A percentile compares a stretch with the other conserved stretches of the same genome.
These are phyloP conservation scores for Sterna hirundo DNA, from an alignment of 2,113 vertebrate species.

Conservation along the genomic window DNA sequence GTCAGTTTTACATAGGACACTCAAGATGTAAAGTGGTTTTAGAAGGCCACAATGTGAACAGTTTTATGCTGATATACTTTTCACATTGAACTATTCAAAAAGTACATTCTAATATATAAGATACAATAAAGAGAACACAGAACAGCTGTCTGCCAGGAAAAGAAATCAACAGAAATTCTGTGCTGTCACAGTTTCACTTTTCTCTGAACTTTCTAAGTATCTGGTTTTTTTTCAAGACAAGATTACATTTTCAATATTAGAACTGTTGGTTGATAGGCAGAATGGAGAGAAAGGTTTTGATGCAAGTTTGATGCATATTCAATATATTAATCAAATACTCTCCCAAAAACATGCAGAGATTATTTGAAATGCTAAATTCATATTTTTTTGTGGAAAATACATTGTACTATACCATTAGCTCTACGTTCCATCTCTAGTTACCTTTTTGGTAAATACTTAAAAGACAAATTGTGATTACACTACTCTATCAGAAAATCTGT, in stretches of 20 bases:
- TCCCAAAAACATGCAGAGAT: not conserved
- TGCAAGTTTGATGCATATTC: not conserved
- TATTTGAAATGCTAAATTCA: not conserved
- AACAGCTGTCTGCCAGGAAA: not conserved
- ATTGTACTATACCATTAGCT: not conserved
- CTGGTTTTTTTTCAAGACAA: constrained; percentile 10
- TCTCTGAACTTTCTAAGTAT: constrained; percentile 6
- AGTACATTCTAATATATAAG: constrained; percentile 42
- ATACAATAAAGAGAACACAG: constrained; percentile 31
- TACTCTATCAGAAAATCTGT: not conserved
- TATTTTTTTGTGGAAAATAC: not conserved
- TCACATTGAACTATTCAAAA: constrained; percentile 46
- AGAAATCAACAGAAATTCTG: not conserved
- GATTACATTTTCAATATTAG: not conserved
- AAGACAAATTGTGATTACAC: not conserved
- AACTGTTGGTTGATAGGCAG: not conserved
- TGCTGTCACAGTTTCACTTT: constrained; percentile 6
- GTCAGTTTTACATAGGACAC: constrained; percentile 31
- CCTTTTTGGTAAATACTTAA: not conserved
- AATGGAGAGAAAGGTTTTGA: not conserved
- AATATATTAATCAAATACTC: not conserved
- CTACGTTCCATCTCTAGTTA: not conserved
- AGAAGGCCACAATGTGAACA: constrained; percentile 34
- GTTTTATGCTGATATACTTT: constrained; percentile 28
- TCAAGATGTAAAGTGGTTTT: constrained; percentile 10